Percentiles rank a stretch among this genome's conserved stretches.
Conservation (phyloP, 1,140 invertebrate genomes). For the Drosophila kikkawai region DNA sequence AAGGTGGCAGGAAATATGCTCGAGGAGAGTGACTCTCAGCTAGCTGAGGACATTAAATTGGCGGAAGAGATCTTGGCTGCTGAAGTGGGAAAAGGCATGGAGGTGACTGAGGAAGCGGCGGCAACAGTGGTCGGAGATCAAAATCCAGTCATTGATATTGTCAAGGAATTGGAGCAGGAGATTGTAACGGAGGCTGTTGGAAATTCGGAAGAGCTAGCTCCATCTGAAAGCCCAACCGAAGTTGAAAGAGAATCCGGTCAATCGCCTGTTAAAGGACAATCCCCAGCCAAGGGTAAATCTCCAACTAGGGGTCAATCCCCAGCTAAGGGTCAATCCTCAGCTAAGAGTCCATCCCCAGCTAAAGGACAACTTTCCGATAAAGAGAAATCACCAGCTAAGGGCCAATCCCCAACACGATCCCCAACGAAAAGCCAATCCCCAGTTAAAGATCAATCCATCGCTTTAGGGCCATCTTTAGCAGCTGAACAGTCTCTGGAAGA, state of each 20-base stretch:
- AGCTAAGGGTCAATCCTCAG: neutral
- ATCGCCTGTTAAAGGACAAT: neutral
- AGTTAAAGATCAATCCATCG: neutral
- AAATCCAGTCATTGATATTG: conserved; percentile 36
- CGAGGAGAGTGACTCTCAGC: conserved; percentile 34
- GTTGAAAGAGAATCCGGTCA: neutral
- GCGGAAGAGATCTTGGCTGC: conserved; percentile 42
- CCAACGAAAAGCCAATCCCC: neutral
- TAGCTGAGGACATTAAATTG: conserved; percentile 43
- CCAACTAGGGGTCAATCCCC: neutral
- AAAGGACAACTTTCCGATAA: too few relatives aligned
- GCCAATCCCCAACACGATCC: too few relatives aligned
- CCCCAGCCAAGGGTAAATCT: neutral
- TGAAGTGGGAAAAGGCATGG: conserved; percentile 30
- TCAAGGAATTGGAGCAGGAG: conserved; percentile 39
- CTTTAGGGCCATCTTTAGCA: too few relatives aligned
- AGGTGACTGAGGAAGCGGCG: conserved; percentile 8
- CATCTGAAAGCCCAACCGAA: neutral
- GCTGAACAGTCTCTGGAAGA: neutral
- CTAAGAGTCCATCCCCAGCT: neutral
- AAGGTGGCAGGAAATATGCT: conserved; percentile 5
- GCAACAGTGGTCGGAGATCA: neutral
- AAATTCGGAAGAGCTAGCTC: neutral
- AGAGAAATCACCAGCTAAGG: neutral
- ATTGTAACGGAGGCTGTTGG: conserved; percentile 7